Evolutionary conservation across 2,888 invertebrate species (phyloP), one percentile per base, ranked within the genome.

Genomic region (Caenorhabditis panamensis): DNA sequence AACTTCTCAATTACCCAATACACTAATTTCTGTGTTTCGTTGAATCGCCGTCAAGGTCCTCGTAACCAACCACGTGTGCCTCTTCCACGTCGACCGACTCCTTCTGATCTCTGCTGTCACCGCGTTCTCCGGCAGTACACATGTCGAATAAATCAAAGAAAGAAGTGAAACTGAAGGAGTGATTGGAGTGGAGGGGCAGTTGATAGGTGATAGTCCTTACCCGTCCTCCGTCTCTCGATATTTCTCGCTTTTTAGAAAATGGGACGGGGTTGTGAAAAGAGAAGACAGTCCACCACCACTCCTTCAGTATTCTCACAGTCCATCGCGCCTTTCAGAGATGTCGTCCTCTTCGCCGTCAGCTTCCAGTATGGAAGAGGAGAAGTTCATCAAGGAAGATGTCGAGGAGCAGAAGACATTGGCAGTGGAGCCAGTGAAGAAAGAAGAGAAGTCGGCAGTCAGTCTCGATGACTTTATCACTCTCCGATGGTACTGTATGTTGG

Each of bases 401-500:
- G 64, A 73, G 26, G 72, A 63, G 31, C 44, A 56, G 58, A 67
- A 54, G 26, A 3, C 49, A n/a, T 26, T 61, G 26, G 26, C 16
- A n/a, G 41, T 26, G 37, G 41, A 24, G 8, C 24, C 36, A 18
- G 26, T 51, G 44, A 36, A 37, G 54, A 26, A 24, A 16, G 51
- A 66, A 18, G 54, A 66, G 54, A 51, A 66, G 28, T 41, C 51
- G 18, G 26, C 13, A 1, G 9, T 11, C 5, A 36, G 49, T 54
- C 24, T 73, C 13, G 73, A 73, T 24, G 73, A 73, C 26, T 51
- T 73, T 20, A 36, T 73, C 24, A 26, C 36, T 20, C 54, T 73
- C 20, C 47, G 73, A 4, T 73, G 73, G 73, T 73, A 73, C 58
- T 73, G 73, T 56, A n/a, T 66, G 16, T 37, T 73, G 4, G 73